Base-by-base conservation (phyloP, 2,797 vertebrate species). In the Geotrypetes seraphini region DNA sequence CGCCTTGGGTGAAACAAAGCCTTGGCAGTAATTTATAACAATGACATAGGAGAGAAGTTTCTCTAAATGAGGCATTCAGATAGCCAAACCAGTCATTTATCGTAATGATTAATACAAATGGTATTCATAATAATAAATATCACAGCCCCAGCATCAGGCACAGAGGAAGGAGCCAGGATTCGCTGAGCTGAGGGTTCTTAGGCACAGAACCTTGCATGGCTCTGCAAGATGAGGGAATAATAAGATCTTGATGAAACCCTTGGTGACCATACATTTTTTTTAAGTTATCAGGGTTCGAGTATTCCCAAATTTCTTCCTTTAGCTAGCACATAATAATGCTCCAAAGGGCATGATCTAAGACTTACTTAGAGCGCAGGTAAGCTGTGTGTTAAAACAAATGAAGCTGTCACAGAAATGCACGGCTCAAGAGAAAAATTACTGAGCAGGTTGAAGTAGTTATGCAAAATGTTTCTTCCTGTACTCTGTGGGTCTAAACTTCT, bases 91-190 rank as follows among this genome's bases (percentile, higher is more conserved):
- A 92, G 85, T 95, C 90, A 93, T 97, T 96, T 96, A 94, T 97
- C 88, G 87, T 91, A 84, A 89, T 92, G 92, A 97, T 97, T 96
- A 97, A 95, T 96, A 97, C 87, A 96, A 95, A 96, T 94, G 87
- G 90, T 93, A 94, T 94, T 92, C 88, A 81, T 89, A 92, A 94
- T 91, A 92, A 96, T 93, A 95, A 96, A 96, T 95, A 97, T 91
- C 66, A 64, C 84, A 73, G 83, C 68, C 81, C 69, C 66, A 63
- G 84, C 63, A 16, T 25, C 42, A 60, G 69, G 63, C 57, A 66
- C 63, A 53, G 47, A 42, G 51, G 37, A 44, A 52, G 56, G 69
- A 68, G 57, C 54, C 28, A 39, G 59, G 63, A 74, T 78, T 71
- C 64, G 59, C 71, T 60, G 76, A 75, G 58, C 63, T 50, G 63